Base-by-base conservation (phyloP, 2,113 vertebrate species). In the Actenoides hombroni region DNA sequence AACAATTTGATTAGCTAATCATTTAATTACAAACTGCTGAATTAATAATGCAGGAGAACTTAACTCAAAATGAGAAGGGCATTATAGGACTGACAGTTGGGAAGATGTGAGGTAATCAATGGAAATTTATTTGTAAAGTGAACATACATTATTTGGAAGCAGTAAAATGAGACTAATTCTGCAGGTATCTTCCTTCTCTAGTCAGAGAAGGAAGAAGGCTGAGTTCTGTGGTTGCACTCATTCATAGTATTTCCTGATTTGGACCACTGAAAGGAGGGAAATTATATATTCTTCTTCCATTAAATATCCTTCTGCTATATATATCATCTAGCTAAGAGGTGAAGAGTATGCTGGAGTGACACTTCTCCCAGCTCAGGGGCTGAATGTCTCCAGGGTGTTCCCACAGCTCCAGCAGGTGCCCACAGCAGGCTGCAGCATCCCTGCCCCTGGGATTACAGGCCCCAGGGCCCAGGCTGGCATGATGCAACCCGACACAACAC, bases 1-100 rank as follows among this genome's bases (percentile, higher is more conserved):
- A 86, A 86, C 11, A 26, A 64, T n/a, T 67, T 84, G 44, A 69
- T 90, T 77, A 78, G 76, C 35, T 86, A 88, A 88, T 93, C 15
- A 86, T 91, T 90, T 92, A 93, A 94, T 87, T 84, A 91, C 77
- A 85, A 86, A 86, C 29, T 35, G 28, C 48, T 84, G 53, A 39
- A 94, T 73, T 94, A 92, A 79, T 79, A 92, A 92, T 48, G 33
- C 40, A 59, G 37, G 28, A 88, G 68, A 51, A 74, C 46, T 86
- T 54, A 48, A 35, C 48, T 69, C 25, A 40, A 74, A 90, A 67
- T 40, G 51, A 83, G 71, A 78, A 79, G 19, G n/a, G 6, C 3
- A 1, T 75, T 54, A n/a, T 2, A 86, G 37, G 5, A 57, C 44
- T 84, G 39, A 53, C 16, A 73, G 59, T 29, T 80, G 46, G 28